Evolutionary conservation across 1,140 invertebrate genomes (phyloP).

Genomic region (Halyomorpha halys): DNA sequence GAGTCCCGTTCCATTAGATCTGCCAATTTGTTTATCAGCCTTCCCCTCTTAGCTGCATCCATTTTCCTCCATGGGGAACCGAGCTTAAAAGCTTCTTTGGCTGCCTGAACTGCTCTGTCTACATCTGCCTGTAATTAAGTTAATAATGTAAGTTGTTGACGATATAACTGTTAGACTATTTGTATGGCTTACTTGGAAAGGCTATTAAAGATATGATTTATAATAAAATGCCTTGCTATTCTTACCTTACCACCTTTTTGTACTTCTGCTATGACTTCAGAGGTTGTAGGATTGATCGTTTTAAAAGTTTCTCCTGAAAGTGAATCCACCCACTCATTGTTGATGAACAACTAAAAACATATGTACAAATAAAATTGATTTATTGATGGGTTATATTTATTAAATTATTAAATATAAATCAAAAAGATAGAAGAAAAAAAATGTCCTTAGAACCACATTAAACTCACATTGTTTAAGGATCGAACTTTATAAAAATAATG

Average conservation of each 20-base stretch:
- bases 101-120: constrained; percentile 62
- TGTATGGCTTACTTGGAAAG: constrained; percentile 50
- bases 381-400: too few species aligned
- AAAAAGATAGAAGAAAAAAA: too few species aligned
- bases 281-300: constrained; percentile 83
- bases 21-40: constrained; percentile 61
- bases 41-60: constrained; percentile 59
- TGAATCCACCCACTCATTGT: constrained; percentile 49
- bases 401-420: too few species aligned
- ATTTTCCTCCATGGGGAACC: constrained; percentile 68
- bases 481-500: too few species aligned
- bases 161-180: constrained; percentile 37
- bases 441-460: too few species aligned
- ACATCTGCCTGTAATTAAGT: constrained; percentile 49
- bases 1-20: constrained; percentile 63
- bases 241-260: constrained; percentile 64
- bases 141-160: too few species aligned
- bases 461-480: too few species aligned
- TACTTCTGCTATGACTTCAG: constrained; percentile 72
- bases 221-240: not conserved
- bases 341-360: constrained; percentile 75
- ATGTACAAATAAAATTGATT: too few species aligned
- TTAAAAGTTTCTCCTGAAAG: constrained; percentile 75
- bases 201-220: too few species aligned
- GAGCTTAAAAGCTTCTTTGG: constrained; percentile 58